Base-by-base conservation (phyloP, 92 coral and sea anemone species). In the Meandrina meandrites region DNA sequence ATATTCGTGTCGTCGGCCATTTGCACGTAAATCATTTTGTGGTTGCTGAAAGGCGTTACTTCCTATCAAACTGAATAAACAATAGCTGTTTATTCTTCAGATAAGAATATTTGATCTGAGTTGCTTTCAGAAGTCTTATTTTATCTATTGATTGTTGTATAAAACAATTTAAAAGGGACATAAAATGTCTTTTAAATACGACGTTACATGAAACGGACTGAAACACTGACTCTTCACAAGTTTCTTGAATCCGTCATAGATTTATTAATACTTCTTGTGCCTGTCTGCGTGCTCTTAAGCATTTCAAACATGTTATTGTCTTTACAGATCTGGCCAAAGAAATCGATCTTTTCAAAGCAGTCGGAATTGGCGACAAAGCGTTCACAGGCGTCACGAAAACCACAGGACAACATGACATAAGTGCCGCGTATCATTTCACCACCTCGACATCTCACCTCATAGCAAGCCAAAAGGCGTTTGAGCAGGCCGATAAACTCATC, bases 271-370 rank as follows among this genome's bases (percentile, higher is more conserved):
- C 32, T n/a, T 66, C 15, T 24, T 27, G 1, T 3, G 34, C 32
- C 34, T 66, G 35, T 11, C 28, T 27, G 35, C 35, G 71, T 28
- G 71, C 30, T 60, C 18, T 8, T 7, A 64, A 64, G 15, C 15
- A 58, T 31, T 36, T 57, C 86, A 16, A 13, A 64, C 12, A 17
- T 48, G 31, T 31, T 73, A 31, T n/a, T 68, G 4, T 72, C n/a
- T 54, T 56, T 32, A 56, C 80, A 84, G 87, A 75, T 56, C 72
- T 84, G n/a, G 80, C 64, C 53, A 86, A 94, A 31, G 92, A 94
- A 84, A 88, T 92, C 28, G 56, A 90, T 37, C 36, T 94, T 69
- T 90, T 94, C 76, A 80, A 81, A 12, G 95, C 76, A 42, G 94
- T 92, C 24, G 94, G 93, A 11, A 58, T 88, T 73, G 35, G 87